Base-by-base conservation (phyloP, 1,140 invertebrate genomes). In the Gerris buenoi region DNA sequence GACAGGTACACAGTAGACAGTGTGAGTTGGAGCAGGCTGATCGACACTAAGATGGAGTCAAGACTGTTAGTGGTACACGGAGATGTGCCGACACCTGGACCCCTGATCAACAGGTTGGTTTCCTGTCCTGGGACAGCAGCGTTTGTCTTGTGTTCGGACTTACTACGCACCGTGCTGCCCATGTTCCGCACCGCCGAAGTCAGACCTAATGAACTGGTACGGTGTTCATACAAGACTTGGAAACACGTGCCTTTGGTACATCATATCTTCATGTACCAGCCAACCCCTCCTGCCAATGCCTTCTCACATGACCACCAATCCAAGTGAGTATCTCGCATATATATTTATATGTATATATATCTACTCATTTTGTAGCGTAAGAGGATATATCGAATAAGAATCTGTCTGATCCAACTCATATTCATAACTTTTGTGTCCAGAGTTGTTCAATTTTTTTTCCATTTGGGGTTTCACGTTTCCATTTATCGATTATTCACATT, bases 201-300 rank as follows among this genome's bases (percentile, higher is more conserved):
- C 2, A 81, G 88, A 5, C 88, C 90, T 76, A 86, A 88, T 73
- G 88, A 91, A 75, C 78, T 92, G 18, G 88, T 91, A 13, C 84
- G 87, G 58, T 90, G 91, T 71, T 88, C 86, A 14, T 93, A 91
- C 71, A 86, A 86, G 63, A 84, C 86, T 70, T 92, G 89, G 88
- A 86, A 87, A 70, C 84, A 86, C 3, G 88, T 92, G 0, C 86
- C 85, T 71, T 85, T 93, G 81, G 85, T 93, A 78, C 89, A 92
- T 76, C 89, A 92, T 69, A 86, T 91, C 57, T 91, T 91, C 75
- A 91, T 87, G 70, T 93, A 93, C 75, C 88, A 91, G 73, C 87
- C 88, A 0, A 90, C 88, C 1, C 89, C 89, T 0, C 82, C 86
- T 1, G 85, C 86, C 74, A 86, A 88, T 70, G 85, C 88, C 69